Evolutionary conservation across 2,888 invertebrate species (phyloP).

Genomic region (Yponomeuta cagnagella): DNA sequence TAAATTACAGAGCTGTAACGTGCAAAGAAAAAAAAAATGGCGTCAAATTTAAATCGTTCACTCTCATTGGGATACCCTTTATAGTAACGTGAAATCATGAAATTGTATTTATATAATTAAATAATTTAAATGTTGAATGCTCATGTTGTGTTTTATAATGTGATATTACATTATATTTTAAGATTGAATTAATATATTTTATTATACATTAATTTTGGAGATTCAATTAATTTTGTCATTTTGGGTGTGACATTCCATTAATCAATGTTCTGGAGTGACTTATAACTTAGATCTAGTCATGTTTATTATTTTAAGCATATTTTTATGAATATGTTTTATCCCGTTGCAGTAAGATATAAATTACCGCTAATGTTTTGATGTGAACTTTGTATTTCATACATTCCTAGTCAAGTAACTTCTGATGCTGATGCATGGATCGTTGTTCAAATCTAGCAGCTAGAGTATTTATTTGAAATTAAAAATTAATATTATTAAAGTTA

Average conservation of each 20-base stretch:
- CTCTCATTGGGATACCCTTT: background rate
- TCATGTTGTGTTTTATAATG: background rate
- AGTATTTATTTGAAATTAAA: background rate
- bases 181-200: background rate
- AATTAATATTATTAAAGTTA: no score
- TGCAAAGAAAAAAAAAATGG: no score
- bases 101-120: background rate
- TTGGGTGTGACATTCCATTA: background rate
- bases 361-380: background rate
- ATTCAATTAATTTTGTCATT: background rate
- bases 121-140: background rate
- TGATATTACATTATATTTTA: background rate
- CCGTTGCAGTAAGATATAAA: conserved; percentile 2
- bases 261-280: conserved; percentile 21
- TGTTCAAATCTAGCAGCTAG: background rate
- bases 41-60: no score
- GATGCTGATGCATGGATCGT: background rate
- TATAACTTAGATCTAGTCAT: conserved; percentile 11
- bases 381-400: background rate
- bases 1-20: no score
- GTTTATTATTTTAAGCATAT: conserved; percentile 3
- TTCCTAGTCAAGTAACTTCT: background rate
- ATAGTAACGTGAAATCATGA: background rate
- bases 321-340: background rate
- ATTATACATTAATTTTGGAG: background rate